Evolutionary conservation across 2,888 invertebrate genomes (phyloP).

Genomic region (Apotomis capreana): DNA sequence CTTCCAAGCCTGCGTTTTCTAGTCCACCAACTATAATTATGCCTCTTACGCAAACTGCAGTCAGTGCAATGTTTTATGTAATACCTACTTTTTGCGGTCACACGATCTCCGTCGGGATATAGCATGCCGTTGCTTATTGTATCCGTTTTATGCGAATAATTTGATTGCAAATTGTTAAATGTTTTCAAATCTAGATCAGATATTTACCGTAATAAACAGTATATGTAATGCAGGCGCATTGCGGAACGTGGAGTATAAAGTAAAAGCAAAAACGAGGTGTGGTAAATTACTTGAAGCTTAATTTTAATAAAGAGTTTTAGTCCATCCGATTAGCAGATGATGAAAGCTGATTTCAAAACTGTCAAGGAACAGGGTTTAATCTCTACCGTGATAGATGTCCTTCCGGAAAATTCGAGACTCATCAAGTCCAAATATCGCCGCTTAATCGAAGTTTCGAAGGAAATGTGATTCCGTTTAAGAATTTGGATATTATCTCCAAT

Average conservation of each 20-base stretch:
- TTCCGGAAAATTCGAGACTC: neutral
- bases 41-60: conserved; percentile 49
- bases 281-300: neutral
- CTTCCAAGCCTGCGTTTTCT: conserved; percentile 46
- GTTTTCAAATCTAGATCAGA: conserved; percentile 22
- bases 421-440: neutral
- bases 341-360: neutral
- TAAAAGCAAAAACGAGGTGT: conserved; percentile 13
- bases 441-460: neutral
- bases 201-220: conserved; percentile 9
- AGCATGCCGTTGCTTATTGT: conserved; percentile 32
- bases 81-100: conserved; percentile 53
- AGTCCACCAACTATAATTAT: conserved; percentile 53
- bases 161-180: conserved; percentile 28
- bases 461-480: conserved; percentile 24
- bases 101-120: conserved; percentile 42
- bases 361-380: neutral
- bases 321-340: conserved; percentile 6
- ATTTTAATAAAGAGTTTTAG: no score
- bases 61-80: conserved; percentile 55
- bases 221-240: conserved; percentile 3
- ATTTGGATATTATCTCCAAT: conserved; percentile 25
- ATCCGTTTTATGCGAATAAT: conserved; percentile 29
- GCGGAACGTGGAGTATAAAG: conserved; percentile 3
- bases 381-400: neutral